Conservation (phyloP, 1,140 invertebrate species). For the Temnothorax curvispinosus region DNA sequence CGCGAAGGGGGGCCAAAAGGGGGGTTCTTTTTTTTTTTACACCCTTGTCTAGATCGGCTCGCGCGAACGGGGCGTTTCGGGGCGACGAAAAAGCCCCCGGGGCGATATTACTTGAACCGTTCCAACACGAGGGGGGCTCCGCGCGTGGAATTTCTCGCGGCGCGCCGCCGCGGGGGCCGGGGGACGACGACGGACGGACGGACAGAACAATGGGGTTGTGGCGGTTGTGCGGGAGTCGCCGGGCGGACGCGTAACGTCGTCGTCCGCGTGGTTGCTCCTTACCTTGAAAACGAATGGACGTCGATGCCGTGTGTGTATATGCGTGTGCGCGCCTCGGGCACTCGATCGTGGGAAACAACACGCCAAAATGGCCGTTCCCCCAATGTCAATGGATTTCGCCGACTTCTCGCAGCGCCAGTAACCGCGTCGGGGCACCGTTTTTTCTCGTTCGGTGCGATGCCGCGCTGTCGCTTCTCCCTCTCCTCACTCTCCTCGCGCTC, state of each 20-base stretch:
- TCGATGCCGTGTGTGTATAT: conserved; percentile 75
- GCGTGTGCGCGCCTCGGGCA: conserved; percentile 59
- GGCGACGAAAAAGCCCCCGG: not conserved
- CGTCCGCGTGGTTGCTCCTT: conserved; percentile 57
- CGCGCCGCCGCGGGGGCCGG: too few species aligned
- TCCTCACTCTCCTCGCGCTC: conserved; percentile 6
- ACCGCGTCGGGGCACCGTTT: conserved; percentile 62
- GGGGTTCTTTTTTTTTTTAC: not conserved
- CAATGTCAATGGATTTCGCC: conserved; percentile 81
- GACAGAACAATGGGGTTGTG: too few species aligned
- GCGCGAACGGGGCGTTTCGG: not conserved
- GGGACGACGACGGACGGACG: too few species aligned
- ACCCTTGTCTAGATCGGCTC: not conserved
- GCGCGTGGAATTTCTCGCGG: not conserved
- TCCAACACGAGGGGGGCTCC: not conserved
- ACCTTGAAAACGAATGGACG: conserved; percentile 81
- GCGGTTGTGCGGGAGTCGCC: too few species aligned
- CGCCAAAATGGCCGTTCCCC: conserved; percentile 83
- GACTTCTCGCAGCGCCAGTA: conserved; percentile 62
- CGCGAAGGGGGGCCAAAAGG: too few species aligned
- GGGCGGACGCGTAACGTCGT: not conserved
- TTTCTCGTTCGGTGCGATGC: conserved; percentile 54
- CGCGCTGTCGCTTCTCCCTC: conserved; percentile 36
- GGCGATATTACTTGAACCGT: not conserved
- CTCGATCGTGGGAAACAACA: conserved; percentile 80